Evolutionary conservation across 2,888 invertebrate species (phyloP), one percentile per base, ranked within the genome.

Genomic region (Rhingia campestris): DNA sequence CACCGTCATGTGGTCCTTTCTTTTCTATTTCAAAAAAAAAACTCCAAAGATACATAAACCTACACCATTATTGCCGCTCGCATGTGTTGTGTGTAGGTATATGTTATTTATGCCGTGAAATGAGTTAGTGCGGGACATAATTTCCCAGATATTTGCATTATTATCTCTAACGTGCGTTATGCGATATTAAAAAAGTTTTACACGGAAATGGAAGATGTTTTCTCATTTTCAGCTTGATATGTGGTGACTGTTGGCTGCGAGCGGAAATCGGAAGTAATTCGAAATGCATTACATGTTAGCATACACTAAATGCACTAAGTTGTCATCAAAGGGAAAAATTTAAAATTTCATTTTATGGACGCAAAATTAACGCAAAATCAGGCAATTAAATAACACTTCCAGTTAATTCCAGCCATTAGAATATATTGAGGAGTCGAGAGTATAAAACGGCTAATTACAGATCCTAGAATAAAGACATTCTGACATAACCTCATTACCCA

Each of bases 61-160:
- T 58, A 41, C 37, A 51, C 66, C 69, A 72, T 77, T 77, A 67
- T 64, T 69, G 53, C 61, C 10, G 45, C 51, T 33, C 74, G 74
- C 58, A 84, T 80, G 84, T 80, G 79, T 22, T 22, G 22, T 1
- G 22, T 22, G 22, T 22, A 22, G 22, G 22, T 79, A 22, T 64
- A 32, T 45, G 73, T 79, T 82, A 82, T 82, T 79, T 79, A 82
- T 82, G 67, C 35, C 22, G 54, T 51, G 49, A 69, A 74, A 80
- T 84, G 80, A 84, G 80, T 84, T 66, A 84, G 84, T 80, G 75
- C 69, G 74, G 70, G 80, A 84, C 84, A 67, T 84, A 80, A 84
- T 84, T 84, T 84, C 70, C 59, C 66, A 70, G 84, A 84, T 84
- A 80, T 84, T 84, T 84, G 75, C 84, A 84, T 84, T 80, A 84